Base-by-base conservation (phyloP, 2,113 vertebrate genomes). In the Heptranchias perlo region DNA sequence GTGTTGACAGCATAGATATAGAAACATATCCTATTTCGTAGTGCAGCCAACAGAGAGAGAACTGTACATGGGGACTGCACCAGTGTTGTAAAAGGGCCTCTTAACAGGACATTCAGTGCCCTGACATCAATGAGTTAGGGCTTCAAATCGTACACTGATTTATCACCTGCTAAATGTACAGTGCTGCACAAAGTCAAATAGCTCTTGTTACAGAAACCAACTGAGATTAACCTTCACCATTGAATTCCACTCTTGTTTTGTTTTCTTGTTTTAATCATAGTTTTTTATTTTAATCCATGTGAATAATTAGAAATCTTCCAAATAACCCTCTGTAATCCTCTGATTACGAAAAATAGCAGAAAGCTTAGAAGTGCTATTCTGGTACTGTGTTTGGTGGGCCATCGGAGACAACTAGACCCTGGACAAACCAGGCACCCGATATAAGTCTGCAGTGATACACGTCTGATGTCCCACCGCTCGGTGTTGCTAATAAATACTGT, bases 231-330 rank as follows among this genome's bases (percentile, higher is more conserved):
- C 25, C 21, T 52, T 87, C 18, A 87, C 84, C 23, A 25, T 49
- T 89, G 10, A 54, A 28, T 89, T 58, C 49, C 52, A 89, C 44
- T 3, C 64, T 67, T 73, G 52, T 54, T 54, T 89, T 54, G n/a
- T 13, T 87, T 54, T 54, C 86, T 89, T 13, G 52, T 89, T 89
- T 4, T 89, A 89, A 35, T 89, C 28, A n/a, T 4, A 67, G 4
- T 89, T 89, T 58, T 54, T 54, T 54, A 89, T 31, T 35, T 91
- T 54, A 91, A 91, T 91, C 87, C 87, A 58, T 54, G 28, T 87
- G 52, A 87, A 87, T 87, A 87, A 87, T 87, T 18, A 44, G 39
- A 82, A 52, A 52, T 52, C 25, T 52, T 49, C 49, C 47, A 52
- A 87, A 58, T 58, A 58, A 31, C 28, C 44, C 52, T 58, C 11